Conservation (phyloP, 2,888 invertebrate species). For the Gisinianus flammeolus region DNA sequence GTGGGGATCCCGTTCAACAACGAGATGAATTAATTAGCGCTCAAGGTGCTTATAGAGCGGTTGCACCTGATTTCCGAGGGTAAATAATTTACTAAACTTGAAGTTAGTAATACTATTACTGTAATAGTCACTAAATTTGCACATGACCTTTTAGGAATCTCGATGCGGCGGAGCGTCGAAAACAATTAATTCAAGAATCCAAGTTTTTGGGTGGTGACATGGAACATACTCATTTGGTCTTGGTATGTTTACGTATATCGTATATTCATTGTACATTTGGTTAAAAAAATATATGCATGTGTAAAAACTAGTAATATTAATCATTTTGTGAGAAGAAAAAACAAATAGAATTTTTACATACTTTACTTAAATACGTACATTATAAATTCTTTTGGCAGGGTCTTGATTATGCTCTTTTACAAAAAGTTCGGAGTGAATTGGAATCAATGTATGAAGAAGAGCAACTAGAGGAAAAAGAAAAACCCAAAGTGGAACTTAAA, state of each 20-base stretch:
- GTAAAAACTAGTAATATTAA: too few species aligned
- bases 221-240: conserved; percentile 99
- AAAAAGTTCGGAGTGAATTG: conserved; percentile 80
- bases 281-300: too few species aligned
- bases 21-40: conserved; percentile 85
- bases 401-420: conserved; percentile 83
- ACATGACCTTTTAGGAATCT: conserved; percentile 62
- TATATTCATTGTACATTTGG: too few species aligned
- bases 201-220: conserved; percentile 99
- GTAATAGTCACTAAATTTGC: background rate
- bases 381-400: too few species aligned
- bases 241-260: too few species aligned
- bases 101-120: background rate
- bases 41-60: conserved; percentile 83
- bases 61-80: conserved; percentile 96
- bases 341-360: too few species aligned
- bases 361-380: too few species aligned
- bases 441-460: conserved; percentile 80
- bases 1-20: conserved; percentile 78
- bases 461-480: conserved; percentile 70
- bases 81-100: conserved; percentile 59
- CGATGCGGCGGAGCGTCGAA: conserved; percentile 91
- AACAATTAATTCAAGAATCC: conserved; percentile 96
- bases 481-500: conserved; percentile 63
- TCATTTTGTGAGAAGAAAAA: too few species aligned